phyloP scores from a whole-genome alignment of 2,888 invertebrate species.

The Lasioglossum zephyrum region DNA sequence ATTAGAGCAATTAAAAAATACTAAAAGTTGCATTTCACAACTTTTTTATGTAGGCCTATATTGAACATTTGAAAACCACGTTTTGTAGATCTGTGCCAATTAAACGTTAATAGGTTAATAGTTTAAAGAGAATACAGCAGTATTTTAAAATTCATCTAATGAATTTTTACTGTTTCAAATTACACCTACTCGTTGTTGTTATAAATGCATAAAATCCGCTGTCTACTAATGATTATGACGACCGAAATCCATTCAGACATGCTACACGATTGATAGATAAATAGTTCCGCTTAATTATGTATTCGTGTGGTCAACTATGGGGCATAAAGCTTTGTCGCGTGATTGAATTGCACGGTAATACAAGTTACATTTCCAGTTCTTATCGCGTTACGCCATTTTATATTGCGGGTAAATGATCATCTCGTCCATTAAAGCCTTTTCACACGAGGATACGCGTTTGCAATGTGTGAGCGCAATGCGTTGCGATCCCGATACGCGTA shows the following conservation, averaged over 20 bases:
- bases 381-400: not conserved
- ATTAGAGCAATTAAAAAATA: no score
- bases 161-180: no score
- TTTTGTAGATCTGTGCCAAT: no score
- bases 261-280: not conserved
- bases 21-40: no score
- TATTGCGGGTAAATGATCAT: not conserved
- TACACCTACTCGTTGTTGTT: no score
- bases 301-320: not conserved
- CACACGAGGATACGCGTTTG: not conserved
- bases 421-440: not conserved
- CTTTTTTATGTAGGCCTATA: no score
- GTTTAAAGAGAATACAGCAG: no score
- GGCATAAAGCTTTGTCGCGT: not conserved
- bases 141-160: no score
- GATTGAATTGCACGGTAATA: not conserved
- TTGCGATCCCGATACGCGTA: not conserved
- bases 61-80: no score
- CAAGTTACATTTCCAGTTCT: not conserved
- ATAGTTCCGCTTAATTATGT: not conserved
- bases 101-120: no score
- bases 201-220: no score
- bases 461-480: not conserved
- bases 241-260: not conserved
- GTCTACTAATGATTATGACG: not conserved